Conservation (phyloP, 2,797 vertebrate genomes). For the Ptychobarbus kaznakovi region DNA sequence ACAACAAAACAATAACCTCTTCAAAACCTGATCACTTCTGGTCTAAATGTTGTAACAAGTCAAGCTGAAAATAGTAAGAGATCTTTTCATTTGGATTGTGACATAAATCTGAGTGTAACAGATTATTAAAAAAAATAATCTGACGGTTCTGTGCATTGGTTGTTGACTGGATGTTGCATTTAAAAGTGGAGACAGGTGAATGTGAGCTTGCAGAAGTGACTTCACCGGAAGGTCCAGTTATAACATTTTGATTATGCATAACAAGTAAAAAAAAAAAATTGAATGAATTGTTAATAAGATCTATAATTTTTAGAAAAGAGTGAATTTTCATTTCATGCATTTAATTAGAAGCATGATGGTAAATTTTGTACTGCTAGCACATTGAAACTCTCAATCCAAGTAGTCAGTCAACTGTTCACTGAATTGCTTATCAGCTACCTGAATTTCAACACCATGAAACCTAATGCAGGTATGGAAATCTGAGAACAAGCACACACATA, state of each 20-base stretch:
- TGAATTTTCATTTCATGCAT: not conserved
- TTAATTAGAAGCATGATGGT: not conserved
- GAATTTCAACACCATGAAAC: conserved; percentile 56
- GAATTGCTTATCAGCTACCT: conserved; percentile 42
- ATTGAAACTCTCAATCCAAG: conserved; percentile 3
- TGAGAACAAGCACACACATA: conserved; percentile 33
- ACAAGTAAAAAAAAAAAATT: not conserved
- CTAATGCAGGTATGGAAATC: conserved; percentile 49
- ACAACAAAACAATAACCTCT: not conserved
- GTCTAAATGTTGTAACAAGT: not conserved
- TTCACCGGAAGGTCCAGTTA: not conserved
- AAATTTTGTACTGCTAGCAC: not conserved
- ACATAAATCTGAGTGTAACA: not conserved
- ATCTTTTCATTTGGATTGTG: not conserved
- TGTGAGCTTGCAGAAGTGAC: not conserved
- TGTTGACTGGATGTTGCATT: not conserved
- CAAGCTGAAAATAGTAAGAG: not conserved
- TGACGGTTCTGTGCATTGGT: too few relatives aligned
- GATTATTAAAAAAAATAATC: not conserved
- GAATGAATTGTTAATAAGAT: not conserved
- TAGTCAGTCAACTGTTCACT: conserved; percentile 42
- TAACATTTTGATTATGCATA: not conserved
- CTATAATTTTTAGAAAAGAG: not conserved
- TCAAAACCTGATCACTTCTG: not conserved
- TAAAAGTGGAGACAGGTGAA: not conserved